Percentiles rank a stretch among this genome's conserved stretches.
Evolutionary conservation across 1,140 invertebrate genomes (phyloP).

Genomic region (Drosophila kikkawai): DNA sequence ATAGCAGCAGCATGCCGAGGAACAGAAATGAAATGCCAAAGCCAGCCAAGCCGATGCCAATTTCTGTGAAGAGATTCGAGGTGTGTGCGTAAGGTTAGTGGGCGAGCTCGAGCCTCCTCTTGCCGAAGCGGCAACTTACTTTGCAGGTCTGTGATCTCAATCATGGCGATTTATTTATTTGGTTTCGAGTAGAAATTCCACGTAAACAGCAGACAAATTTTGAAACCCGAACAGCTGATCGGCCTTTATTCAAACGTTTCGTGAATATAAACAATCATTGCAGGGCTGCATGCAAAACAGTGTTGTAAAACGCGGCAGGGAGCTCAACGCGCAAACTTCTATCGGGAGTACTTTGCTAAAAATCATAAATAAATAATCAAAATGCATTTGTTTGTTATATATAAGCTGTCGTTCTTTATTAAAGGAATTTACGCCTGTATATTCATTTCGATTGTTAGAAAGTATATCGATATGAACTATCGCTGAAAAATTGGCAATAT

Average conservation of each 20-base stretch:
- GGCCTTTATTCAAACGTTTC: conserved; percentile 51
- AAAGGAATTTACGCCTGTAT: too few species aligned
- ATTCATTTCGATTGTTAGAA: too few species aligned
- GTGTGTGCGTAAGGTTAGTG: conserved; percentile 16
- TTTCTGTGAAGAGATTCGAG: conserved; percentile 89
- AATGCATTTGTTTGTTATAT: too few species aligned
- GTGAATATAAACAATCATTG: conserved; percentile 65
- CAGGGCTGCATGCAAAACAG: conserved; percentile 45
- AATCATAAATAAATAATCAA: too few species aligned
- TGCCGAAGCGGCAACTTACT: conserved; percentile 86
- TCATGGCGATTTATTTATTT: conserved; percentile 86
- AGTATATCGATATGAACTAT: too few species aligned
- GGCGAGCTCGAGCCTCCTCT: conserved; percentile 1
- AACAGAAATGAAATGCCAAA: conserved; percentile 99
- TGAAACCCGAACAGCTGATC: conserved; percentile 43
- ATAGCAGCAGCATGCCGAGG: conserved; percentile 96
- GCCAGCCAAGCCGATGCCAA: conserved; percentile 97
- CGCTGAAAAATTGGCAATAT: too few species aligned
- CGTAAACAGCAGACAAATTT: conserved; percentile 65
- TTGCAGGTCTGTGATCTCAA: conserved; percentile 90
- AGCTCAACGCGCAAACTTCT: neutral
- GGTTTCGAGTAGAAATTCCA: conserved; percentile 48
- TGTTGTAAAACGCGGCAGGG: conserved; percentile 32
- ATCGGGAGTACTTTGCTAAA: too few species aligned
- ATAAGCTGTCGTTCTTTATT: too few species aligned